These are phyloP conservation scores for Xenopus laevis DNA, from an alignment of 2,113 vertebrate genomes.

Conservation along the genomic window DNA sequence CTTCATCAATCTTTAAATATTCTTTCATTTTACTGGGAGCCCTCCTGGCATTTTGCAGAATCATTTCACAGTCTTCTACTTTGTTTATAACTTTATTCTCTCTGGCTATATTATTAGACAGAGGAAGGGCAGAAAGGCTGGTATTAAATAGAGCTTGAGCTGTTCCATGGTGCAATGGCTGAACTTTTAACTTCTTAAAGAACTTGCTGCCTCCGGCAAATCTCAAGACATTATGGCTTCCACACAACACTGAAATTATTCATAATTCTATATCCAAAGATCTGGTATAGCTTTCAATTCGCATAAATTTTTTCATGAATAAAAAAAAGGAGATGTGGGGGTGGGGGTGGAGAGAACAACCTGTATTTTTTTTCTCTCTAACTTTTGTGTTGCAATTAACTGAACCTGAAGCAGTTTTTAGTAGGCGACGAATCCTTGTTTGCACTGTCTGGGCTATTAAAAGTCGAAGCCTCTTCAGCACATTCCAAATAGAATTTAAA, in stretches of 20 bases:
- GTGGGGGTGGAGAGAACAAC: too few relatives aligned
- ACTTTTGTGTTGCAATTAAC: too few relatives aligned
- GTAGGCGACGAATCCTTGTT: too few relatives aligned
- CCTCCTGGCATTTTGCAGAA: constrained; percentile 48
- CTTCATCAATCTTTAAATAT: constrained; percentile 75
- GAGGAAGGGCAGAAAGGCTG: constrained; percentile 51
- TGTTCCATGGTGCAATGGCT: constrained; percentile 15
- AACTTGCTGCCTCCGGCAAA: constrained; percentile 2
- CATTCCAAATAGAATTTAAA: too few relatives aligned
- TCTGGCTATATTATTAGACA: constrained; percentile 45
- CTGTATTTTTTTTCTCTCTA: too few relatives aligned
- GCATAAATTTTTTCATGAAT: too few relatives aligned
- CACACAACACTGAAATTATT: constrained; percentile 8
- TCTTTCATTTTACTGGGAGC: constrained; percentile 57
- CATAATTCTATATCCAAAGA: not conserved
- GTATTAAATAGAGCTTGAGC: constrained; percentile 59
- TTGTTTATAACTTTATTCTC: constrained; percentile 42
- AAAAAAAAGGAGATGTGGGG: too few relatives aligned
- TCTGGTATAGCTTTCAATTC: not conserved
- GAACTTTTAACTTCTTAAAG: constrained; percentile 18
- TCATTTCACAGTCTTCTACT: constrained; percentile 49
- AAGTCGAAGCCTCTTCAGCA: too few relatives aligned
- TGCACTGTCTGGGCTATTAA: too few relatives aligned
- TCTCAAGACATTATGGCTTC: constrained; percentile 9
- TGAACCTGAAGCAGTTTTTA: too few relatives aligned